These are phyloP conservation scores for Andrena praecox DNA, from an alignment of 2,888 invertebrate genomes.

Conservation along the genomic window DNA sequence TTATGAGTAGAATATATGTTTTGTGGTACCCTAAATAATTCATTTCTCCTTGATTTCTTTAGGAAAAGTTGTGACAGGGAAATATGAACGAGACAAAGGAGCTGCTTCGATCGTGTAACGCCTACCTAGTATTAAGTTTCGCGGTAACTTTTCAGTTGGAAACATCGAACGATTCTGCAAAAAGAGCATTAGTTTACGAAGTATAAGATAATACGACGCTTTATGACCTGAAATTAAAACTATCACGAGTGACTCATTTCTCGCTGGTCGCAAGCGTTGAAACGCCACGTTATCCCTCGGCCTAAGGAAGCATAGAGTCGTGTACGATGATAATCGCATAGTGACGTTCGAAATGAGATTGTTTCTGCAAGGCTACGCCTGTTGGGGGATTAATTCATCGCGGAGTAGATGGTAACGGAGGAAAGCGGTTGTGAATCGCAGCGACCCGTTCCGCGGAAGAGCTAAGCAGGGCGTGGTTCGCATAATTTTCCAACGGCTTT, in stretches of 20 bases:
- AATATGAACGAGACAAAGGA: too few relatives aligned
- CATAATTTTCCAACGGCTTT: constrained; percentile 47
- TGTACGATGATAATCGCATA: not conserved
- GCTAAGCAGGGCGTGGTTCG: constrained; percentile 62
- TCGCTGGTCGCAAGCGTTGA: not conserved
- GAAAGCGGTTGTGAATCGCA: constrained; percentile 34
- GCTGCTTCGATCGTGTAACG: too few relatives aligned
- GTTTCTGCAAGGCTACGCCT: constrained; percentile 12
- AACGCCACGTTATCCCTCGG: not conserved
- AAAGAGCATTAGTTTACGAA: too few relatives aligned
- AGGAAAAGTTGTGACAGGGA: too few relatives aligned
- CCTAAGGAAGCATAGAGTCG: not conserved
- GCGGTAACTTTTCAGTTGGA: too few relatives aligned
- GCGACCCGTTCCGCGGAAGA: constrained; percentile 43
- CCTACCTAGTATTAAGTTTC: too few relatives aligned
- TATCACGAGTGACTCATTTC: not conserved
- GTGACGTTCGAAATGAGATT: constrained; percentile 6
- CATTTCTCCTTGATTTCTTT: too few relatives aligned
- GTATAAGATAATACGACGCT: too few relatives aligned
- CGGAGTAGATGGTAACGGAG: constrained; percentile 16
- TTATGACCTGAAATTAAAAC: not conserved
- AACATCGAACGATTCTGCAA: too few relatives aligned
- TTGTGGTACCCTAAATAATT: too few relatives aligned
- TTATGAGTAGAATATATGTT: too few relatives aligned
- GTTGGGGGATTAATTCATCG: constrained; percentile 33